Conservation (phyloP, 2,113 vertebrate species). For the Natator depressus region DNA sequence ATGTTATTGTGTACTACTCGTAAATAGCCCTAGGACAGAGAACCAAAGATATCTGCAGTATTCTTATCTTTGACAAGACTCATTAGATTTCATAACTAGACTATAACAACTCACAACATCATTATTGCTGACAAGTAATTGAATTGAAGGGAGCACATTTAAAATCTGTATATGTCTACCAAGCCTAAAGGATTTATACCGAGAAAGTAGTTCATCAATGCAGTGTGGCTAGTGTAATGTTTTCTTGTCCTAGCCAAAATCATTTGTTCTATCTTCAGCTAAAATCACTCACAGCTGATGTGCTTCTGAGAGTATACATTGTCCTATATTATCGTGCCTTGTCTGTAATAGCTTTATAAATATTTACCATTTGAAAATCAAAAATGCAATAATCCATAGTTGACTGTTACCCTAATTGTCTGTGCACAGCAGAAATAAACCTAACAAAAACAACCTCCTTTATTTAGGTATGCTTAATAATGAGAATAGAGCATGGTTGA, state of each 20-base stretch:
- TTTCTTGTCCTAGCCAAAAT: conserved; percentile 41
- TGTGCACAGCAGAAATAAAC: neutral
- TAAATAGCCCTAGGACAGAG: neutral
- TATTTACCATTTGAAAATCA: conserved; percentile 54
- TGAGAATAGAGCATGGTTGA: conserved; percentile 45
- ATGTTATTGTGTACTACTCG: neutral
- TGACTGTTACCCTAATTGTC: conserved; percentile 38
- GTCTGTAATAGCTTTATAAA: conserved; percentile 66
- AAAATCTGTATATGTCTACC: conserved; percentile 8
- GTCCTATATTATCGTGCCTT: conserved; percentile 9
- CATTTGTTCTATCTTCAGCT: conserved; percentile 49
- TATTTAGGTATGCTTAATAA: conserved; percentile 63
- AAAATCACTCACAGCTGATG: conserved; percentile 2
- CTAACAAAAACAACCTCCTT: neutral
- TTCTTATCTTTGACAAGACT: fast-evolving
- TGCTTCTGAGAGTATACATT: neutral
- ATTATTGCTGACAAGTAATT: conserved; percentile 39
- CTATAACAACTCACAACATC: neutral
- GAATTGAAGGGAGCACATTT: conserved; percentile 44
- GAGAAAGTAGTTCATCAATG: conserved; percentile 34
- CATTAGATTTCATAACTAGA: conserved; percentile 4
- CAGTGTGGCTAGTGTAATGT: conserved; percentile 38
- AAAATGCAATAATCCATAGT: conserved; percentile 40
- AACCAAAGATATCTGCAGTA: conserved; percentile 5
- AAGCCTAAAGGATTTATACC: conserved; percentile 20